Percentiles rank a stretch among this genome's conserved stretches.
phyloP scores from a whole-genome alignment of 2,113 vertebrate species.

The Chloropsis cyanopogon region DNA sequence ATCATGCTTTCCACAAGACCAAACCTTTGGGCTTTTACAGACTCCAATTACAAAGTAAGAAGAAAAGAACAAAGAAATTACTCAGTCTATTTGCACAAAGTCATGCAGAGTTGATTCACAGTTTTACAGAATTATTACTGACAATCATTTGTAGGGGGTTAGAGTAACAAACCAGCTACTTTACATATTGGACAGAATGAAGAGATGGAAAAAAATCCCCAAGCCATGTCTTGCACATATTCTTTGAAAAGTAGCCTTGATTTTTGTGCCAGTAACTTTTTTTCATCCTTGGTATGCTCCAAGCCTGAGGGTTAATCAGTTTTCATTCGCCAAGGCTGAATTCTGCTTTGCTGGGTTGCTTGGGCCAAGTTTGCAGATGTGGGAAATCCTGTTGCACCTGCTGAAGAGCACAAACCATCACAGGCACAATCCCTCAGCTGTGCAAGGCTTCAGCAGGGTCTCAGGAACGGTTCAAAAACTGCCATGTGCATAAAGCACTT shows the following conservation, averaged over 20 bases:
- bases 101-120: conserved; percentile 77
- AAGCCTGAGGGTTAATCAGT: not conserved
- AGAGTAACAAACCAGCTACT: conserved; percentile 39
- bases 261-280: not conserved
- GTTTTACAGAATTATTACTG: conserved; percentile 73
- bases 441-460: not conserved
- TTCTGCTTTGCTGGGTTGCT: not conserved
- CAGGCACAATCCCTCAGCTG: not conserved
- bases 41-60: conserved; percentile 77
- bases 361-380: not conserved
- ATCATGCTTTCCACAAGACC: conserved; percentile 78
- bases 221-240: not conserved
- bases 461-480: fast-evolving
- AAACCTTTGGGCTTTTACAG: conserved; percentile 79
- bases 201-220: not conserved
- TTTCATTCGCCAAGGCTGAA: not conserved
- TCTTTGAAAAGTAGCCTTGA: not conserved
- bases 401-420: not conserved
- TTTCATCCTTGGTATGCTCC: not conserved
- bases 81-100: conserved; percentile 77
- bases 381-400: conserved; percentile 7
- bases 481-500: not conserved
- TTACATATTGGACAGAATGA: not conserved
- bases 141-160: conserved; percentile 63
- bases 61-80: conserved; percentile 81